Evolutionary conservation across 2,888 invertebrate species (phyloP).

Genomic region (Bugulina stolonifera): DNA sequence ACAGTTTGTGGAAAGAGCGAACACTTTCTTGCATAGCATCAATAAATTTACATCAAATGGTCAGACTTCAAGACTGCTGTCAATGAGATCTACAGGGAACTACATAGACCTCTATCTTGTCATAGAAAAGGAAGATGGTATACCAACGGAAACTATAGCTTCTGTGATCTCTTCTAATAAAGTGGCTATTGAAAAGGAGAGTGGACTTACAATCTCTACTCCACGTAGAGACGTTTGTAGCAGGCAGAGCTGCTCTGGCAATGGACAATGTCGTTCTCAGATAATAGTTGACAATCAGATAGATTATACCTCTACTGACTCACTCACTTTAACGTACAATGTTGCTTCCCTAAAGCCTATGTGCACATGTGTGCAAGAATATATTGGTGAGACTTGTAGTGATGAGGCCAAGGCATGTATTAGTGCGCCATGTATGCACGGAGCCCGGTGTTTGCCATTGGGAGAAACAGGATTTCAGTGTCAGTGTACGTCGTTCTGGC

Average conservation of each 20-base stretch:
- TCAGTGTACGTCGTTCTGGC: constrained; percentile 38
- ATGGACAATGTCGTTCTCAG: not conserved
- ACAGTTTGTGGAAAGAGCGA: constrained; percentile 68
- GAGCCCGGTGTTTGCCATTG: constrained; percentile 65
- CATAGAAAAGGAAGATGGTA: constrained; percentile 60
- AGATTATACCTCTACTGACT: constrained; percentile 10
- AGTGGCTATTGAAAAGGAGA: constrained; percentile 32
- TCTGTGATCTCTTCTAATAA: constrained; percentile 32
- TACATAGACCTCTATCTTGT: constrained; percentile 41
- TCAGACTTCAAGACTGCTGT: constrained; percentile 29
- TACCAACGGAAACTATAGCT: constrained; percentile 47
- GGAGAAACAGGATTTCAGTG: constrained; percentile 31
- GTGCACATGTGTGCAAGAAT: constrained; percentile 83
- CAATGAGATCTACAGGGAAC: constrained; percentile 30
- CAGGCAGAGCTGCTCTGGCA: not conserved
- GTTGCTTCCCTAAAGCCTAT: not conserved
- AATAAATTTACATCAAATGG: constrained; percentile 60
- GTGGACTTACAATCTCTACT: constrained; percentile 33
- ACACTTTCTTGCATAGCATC: constrained; percentile 66
- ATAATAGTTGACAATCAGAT: not conserved
- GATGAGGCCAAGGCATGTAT: constrained; percentile 77
- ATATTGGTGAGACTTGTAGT: constrained; percentile 84
- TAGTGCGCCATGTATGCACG: constrained; percentile 85
- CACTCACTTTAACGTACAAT: constrained; percentile 6
- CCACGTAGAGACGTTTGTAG: not conserved